These are phyloP conservation scores for Aphrophora alni DNA, from an alignment of 2,888 invertebrate genomes.

Conservation along the genomic window DNA sequence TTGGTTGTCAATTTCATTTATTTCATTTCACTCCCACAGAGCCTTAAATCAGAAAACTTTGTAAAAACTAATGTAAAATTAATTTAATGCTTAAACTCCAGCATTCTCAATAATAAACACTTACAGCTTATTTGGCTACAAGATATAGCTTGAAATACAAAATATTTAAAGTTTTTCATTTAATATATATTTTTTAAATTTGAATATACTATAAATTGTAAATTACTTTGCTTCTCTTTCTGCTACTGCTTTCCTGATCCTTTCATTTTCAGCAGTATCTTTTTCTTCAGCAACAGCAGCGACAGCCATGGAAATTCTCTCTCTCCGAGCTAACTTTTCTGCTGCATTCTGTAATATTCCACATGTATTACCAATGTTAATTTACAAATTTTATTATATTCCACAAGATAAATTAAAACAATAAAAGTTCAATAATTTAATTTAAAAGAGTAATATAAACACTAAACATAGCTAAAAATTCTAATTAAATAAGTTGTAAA, in stretches of 20 bases:
- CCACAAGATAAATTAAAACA: not conserved
- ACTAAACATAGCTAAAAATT: not conserved
- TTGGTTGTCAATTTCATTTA: no score
- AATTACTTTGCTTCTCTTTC: constrained; percentile 59
- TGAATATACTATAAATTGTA: not conserved
- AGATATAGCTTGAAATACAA: no score
- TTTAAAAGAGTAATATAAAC: not conserved
- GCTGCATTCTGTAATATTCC: constrained; percentile 47
- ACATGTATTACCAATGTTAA: not conserved
- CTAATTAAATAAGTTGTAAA: not conserved
- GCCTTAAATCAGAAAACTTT: no score
- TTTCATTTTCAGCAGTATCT: constrained; percentile 59
- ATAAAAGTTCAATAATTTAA: not conserved
- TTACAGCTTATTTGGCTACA: no score
- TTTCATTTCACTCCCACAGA: no score
- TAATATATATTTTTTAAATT: no score
- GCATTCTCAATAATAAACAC: no score
- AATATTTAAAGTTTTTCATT: no score
- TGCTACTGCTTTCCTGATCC: constrained; percentile 60
- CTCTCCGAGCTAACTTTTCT: constrained; percentile 56
- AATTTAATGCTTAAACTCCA: no score
- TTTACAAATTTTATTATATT: not conserved
- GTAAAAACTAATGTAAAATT: no score
- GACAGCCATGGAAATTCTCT: constrained; percentile 59
- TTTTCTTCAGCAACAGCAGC: constrained; percentile 59